Evolutionary conservation across 2,113 vertebrate genomes (phyloP), one percentile per base, ranked within the genome.

Genomic region (Pelecanoides urinatrix): DNA sequence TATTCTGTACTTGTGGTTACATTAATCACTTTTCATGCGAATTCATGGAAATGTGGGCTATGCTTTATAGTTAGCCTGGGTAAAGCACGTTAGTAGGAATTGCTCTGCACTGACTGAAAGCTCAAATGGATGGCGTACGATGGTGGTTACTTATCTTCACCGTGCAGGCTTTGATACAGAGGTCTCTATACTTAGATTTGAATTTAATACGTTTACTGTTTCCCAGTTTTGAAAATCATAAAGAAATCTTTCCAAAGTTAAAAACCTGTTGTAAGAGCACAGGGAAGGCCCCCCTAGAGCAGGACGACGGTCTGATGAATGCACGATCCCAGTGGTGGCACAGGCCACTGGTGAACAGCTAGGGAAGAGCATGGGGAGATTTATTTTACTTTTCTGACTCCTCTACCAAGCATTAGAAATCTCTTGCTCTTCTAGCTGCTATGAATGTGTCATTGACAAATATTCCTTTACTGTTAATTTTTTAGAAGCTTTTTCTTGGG

Each of bases 61-160:
- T 30, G 2, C 16, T 83, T 63, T 26, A 10, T 22, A 45, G 45
- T 38, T 50, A 20, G 38, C 68, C 59, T n/a, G 76, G 56, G 59
- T 38, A 45, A n/a, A 79, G 72, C 7, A 0, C 6, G n/a, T 29
- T 59, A 13, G 42, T 8, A 47, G 70, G 47, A 62, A 49, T 78
- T 71, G 7, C 45, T 63, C 53, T 58, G 16, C 11, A 0, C 44
- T n/a, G 63, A 14, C n/a, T 73, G 20, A 15, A 13, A 66, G 42
- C 27, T 1, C 21, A 23, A 10, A 42, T 0, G 23, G 30, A 26
- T 45, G 65, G 47, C 7, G 2, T 15, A 1, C 10, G 25, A 22
- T 5, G 5, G 29, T 16, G 13, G 63, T 70, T 73, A 9, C 2
- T 4, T 16, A 2, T 15, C 34, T 79, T 59, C 27, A 2, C 8